phyloP scores from a whole-genome alignment of 2,113 vertebrate genomes.

The Hemichromis elongatus region DNA sequence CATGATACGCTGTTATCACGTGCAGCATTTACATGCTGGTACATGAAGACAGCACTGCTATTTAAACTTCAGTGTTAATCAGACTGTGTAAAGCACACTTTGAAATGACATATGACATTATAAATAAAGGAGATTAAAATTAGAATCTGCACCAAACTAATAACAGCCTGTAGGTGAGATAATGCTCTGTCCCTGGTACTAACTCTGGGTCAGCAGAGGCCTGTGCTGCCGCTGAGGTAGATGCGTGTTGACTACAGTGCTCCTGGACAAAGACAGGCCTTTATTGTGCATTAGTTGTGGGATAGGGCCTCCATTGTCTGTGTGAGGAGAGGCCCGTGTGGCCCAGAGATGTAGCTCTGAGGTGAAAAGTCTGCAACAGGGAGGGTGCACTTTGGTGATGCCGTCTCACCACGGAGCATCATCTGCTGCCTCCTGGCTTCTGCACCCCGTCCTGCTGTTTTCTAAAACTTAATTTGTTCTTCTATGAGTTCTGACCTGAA shows the following conservation, averaged over 20 bases:
- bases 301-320: conserved; percentile 52
- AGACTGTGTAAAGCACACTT: not conserved
- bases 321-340: conserved; percentile 15
- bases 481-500: not conserved
- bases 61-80: not conserved
- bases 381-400: not conserved
- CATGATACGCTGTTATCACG: not conserved
- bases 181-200: not conserved
- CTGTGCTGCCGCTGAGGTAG: conserved; percentile 9
- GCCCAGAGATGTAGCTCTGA: conserved; percentile 2
- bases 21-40: not conserved
- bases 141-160: not conserved
- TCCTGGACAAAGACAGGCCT: conserved; percentile 33
- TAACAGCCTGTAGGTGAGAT: not conserved
- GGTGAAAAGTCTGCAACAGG: conserved; percentile 13
- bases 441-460: not conserved
- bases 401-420: not conserved
- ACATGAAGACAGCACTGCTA: not conserved
- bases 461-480: not conserved
- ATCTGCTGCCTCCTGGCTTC: not conserved
- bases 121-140: not conserved
- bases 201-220: not conserved
- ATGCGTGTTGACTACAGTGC: conserved; percentile 18
- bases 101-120: not conserved
- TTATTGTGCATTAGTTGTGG: conserved; percentile 8